These are phyloP conservation scores for Helicoverpa assulta DNA, from an alignment of 2,888 invertebrate species.

Conservation along the genomic window DNA sequence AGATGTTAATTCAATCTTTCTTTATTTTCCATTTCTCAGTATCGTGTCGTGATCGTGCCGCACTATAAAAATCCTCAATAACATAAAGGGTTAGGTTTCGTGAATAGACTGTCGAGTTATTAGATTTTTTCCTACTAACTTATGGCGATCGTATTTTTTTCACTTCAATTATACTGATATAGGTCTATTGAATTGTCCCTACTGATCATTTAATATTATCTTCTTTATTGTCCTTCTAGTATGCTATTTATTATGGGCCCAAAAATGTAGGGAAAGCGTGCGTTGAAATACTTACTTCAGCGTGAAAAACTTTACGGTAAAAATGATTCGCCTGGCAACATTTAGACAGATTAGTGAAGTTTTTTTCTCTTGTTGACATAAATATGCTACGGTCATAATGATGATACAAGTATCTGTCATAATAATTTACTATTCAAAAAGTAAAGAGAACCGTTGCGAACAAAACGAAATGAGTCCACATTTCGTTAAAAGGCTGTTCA, in stretches of 20 bases:
- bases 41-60: conserved; percentile 50
- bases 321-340: no score
- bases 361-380: no score
- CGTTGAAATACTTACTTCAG: no score
- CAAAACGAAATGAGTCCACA: no score
- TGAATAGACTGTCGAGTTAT: conserved; percentile 60
- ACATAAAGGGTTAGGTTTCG: conserved; percentile 59
- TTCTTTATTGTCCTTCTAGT: neutral
- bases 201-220: conserved; percentile 39
- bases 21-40: neutral
- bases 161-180: conserved; percentile 51
- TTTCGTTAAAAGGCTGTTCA: no score
- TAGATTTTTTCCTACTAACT: conserved; percentile 61
- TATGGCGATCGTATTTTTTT: conserved; percentile 52
- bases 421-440: no score
- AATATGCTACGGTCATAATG: no score
- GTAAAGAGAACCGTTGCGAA: no score
- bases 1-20: neutral
- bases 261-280: neutral
- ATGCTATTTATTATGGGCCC: neutral
- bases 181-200: conserved; percentile 52
- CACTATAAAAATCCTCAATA: conserved; percentile 24
- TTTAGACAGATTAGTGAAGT: no score
- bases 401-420: no score
- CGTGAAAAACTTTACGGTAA: no score